These are phyloP conservation scores for Lycaon pictus DNA, from an alignment of 2,113 vertebrate species.

Conservation along the genomic window DNA sequence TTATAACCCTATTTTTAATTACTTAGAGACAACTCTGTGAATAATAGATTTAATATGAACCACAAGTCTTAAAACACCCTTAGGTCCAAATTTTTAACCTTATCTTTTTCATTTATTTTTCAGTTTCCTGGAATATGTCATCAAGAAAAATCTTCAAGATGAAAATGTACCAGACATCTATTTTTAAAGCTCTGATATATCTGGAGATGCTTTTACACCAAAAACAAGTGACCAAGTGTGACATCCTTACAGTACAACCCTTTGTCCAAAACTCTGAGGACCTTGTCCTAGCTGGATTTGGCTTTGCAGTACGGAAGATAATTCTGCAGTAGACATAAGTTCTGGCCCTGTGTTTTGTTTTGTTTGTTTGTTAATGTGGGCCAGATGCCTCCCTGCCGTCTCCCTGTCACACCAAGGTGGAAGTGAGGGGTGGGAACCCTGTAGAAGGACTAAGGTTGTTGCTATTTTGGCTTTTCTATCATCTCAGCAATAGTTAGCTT, in stretches of 20 bases:
- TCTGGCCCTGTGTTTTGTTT: background rate
- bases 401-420: background rate
- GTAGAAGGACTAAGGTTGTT: background rate
- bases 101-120: background rate
- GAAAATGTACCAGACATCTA: background rate
- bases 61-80: background rate
- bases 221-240: background rate
- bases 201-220: background rate
- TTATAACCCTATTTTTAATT: background rate
- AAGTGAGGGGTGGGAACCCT: background rate
- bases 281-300: background rate
- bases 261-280: background rate
- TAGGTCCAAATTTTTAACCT: slow-evolving; percentile 11
- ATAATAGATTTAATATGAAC: background rate
- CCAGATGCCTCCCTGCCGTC: background rate
- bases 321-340: background rate
- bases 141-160: background rate
- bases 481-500: background rate
- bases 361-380: background rate
- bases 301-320: background rate
- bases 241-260: background rate
- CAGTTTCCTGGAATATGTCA: background rate
- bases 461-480: background rate
- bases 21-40: background rate
- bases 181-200: background rate